Percentiles rank a stretch among this genome's conserved stretches.
Evolutionary conservation across 2,888 invertebrate species (phyloP).

Genomic region (Brenthis daphne): DNA sequence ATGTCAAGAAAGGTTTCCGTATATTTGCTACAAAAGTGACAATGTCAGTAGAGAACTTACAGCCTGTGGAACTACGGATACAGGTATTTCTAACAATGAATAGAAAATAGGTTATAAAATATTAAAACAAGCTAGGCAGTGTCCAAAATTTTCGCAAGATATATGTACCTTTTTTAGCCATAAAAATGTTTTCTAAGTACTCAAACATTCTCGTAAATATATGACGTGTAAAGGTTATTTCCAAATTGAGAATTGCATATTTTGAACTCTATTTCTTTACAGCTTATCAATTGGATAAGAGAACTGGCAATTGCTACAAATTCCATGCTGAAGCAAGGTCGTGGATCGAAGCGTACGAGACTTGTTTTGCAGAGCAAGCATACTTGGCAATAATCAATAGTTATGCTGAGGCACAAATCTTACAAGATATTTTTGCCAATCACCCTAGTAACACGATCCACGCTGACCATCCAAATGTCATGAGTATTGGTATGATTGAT

Average conservation of each 20-base stretch:
- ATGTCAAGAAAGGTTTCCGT: conserved; percentile 38
- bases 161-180: no score
- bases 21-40: conserved; percentile 39
- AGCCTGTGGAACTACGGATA: conserved; percentile 41
- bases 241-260: no score
- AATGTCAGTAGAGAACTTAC: conserved; percentile 20
- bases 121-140: no score
- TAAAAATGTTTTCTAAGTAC: no score
- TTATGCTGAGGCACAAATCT: conserved; percentile 37
- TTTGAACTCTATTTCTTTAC: neutral
- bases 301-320: conserved; percentile 29
- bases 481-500: conserved; percentile 27
- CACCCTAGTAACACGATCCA: neutral
- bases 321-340: conserved; percentile 9
- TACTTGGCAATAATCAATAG: conserved; percentile 43
- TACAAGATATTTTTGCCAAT: conserved; percentile 17
- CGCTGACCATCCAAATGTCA: neutral
- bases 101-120: neutral
- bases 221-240: no score
- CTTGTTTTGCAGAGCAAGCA: conserved; percentile 28
- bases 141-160: no score
- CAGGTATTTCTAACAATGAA: conserved; percentile 25
- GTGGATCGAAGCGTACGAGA: conserved; percentile 24
- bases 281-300: conserved; percentile 6
- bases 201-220: no score